Evolutionary conservation across 2,797 vertebrate species (phyloP).

Genomic region (Phrynocephalus vlangalii): DNA sequence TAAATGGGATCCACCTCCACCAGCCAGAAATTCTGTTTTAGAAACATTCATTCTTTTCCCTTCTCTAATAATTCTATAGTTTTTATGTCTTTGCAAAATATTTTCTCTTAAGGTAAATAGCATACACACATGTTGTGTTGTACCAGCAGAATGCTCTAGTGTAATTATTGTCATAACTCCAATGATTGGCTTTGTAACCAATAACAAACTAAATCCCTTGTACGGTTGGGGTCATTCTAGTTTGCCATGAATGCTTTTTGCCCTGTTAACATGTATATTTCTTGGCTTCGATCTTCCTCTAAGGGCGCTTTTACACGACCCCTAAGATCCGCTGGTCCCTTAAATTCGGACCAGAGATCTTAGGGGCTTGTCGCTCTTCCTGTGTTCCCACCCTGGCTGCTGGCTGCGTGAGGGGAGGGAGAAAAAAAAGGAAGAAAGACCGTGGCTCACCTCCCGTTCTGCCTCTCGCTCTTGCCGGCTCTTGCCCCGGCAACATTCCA

Average conservation of each 20-base stretch:
- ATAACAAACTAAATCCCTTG: background rate
- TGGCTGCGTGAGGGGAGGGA: no score
- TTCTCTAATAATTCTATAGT: no score
- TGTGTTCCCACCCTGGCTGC: no score
- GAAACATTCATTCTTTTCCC: background rate
- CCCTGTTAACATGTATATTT: background rate
- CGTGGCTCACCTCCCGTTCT: no score
- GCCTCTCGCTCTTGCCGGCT: no score
- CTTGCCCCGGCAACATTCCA: no score
- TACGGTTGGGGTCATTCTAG: background rate
- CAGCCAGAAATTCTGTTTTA: background rate
- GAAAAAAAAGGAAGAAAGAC: no score
- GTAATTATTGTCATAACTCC: background rate
- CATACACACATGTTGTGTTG: background rate
- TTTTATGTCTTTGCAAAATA: background rate
- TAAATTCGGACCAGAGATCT: no score
- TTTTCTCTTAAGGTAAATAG: background rate
- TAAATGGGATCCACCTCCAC: background rate
- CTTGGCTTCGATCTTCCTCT: background rate
- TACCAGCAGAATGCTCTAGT: background rate
- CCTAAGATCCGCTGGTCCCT: no score
- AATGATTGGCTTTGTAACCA: constrained; percentile 1
- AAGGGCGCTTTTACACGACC: no score
- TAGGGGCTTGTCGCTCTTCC: no score
- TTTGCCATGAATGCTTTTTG: background rate